phyloP scores from a whole-genome alignment of 1,140 invertebrate genomes.

The Diachasma alloeum region DNA sequence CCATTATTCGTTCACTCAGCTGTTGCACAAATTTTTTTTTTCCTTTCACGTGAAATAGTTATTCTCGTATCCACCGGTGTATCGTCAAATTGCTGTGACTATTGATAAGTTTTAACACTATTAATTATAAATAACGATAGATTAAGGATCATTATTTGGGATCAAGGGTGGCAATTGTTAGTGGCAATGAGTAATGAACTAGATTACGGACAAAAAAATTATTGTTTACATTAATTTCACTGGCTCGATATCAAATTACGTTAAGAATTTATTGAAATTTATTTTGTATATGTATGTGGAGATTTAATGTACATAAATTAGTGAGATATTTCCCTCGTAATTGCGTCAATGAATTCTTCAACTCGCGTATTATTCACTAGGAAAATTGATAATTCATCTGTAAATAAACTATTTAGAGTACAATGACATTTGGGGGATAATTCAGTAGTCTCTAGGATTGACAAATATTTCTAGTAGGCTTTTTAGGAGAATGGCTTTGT shows the following conservation, averaged over 20 bases:
- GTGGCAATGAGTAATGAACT: neutral
- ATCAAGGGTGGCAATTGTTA: neutral
- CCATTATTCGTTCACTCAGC: neutral
- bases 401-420: neutral
- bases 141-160: neutral
- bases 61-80: slow-evolving; percentile 26
- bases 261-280: neutral
- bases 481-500: neutral
- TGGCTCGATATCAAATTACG: neutral
- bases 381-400: neutral
- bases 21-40: slow-evolving; percentile 10
- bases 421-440: neutral
- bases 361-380: neutral
- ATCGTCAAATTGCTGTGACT: slow-evolving; percentile 48
- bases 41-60: slow-evolving; percentile 2
- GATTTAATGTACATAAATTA: neutral
- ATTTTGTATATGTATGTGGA: neutral
- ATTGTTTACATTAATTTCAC: neutral
- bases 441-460: neutral
- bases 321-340: neutral
- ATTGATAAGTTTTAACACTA: slow-evolving; percentile 43
- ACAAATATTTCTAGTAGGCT: neutral
- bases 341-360: neutral
- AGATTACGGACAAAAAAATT: neutral
- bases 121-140: neutral